Conservation (phyloP, 2,113 vertebrate species). For the Dasyurus viverrinus region DNA sequence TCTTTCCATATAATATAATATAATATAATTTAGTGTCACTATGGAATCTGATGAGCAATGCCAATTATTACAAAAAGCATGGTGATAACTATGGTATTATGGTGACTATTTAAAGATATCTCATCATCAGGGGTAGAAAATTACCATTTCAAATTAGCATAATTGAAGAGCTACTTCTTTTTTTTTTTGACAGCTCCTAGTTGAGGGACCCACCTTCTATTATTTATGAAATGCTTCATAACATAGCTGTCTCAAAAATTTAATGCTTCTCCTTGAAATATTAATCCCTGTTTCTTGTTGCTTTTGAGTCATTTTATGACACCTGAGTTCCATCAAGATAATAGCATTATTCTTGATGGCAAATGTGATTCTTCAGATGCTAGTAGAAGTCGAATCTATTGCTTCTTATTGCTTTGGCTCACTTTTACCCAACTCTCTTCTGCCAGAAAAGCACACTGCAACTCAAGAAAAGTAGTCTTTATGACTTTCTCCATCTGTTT, state of each 20-base stretch:
- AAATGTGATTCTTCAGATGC: conserved; percentile 28
- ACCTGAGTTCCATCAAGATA: conserved; percentile 40
- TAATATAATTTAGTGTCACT: background rate
- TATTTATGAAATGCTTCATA: conserved; percentile 29
- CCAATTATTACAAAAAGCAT: background rate
- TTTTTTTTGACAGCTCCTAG: conserved; percentile 35
- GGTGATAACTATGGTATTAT: background rate
- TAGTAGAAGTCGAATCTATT: conserved; percentile 3
- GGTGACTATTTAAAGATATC: conserved; percentile 42
- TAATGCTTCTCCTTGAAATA: conserved; percentile 55
- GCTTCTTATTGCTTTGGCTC: background rate
- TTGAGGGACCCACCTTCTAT: conserved; percentile 43
- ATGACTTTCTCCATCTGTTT: background rate
- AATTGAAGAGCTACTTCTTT: conserved; percentile 45
- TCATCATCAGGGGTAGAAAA: conserved; percentile 56
- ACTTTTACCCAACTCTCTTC: background rate
- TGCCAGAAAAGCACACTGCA: background rate
- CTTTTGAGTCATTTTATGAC: conserved; percentile 30
- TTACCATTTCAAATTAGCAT: conserved; percentile 49
- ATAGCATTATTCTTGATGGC: conserved; percentile 9
- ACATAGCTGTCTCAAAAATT: conserved; percentile 62
- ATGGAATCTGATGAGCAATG: background rate
- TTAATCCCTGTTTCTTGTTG: conserved; percentile 47
- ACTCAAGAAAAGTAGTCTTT: background rate
- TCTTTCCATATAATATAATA: background rate